Conservation (phyloP, 2,113 vertebrate genomes). For the Haemorhous mexicanus region DNA sequence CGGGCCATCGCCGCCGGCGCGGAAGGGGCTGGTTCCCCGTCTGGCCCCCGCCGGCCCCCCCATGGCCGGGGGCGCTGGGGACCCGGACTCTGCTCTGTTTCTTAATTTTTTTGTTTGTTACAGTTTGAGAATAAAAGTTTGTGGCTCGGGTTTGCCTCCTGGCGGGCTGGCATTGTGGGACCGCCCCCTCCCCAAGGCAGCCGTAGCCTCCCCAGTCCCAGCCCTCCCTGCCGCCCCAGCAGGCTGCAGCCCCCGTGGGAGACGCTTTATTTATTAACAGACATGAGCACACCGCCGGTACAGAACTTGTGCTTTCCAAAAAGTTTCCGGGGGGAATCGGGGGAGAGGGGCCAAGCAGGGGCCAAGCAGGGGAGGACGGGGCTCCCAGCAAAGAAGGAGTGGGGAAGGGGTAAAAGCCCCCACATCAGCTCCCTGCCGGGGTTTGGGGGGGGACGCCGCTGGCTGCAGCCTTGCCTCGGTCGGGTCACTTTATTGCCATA, state of each 20-base stretch:
- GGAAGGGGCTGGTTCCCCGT: conserved; percentile 67
- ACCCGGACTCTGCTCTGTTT: conserved; percentile 69
- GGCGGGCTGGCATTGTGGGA: background rate
- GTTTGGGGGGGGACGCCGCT: background rate
- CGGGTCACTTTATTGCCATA: conserved; percentile 76
- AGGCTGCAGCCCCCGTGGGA: conserved; percentile 48
- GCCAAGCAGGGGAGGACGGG: background rate
- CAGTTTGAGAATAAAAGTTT: conserved; percentile 83
- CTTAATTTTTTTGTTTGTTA: conserved; percentile 78
- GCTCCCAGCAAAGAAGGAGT: background rate
- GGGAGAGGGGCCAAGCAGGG: conserved; percentile 33
- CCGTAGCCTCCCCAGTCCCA: background rate
- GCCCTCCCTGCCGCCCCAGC: background rate
- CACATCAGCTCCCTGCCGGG: background rate
- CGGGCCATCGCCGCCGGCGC: conserved; percentile 18
- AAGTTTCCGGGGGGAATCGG: conserved; percentile 68
- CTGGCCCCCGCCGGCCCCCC: conserved; percentile 27
- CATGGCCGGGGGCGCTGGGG: conserved; percentile 30
- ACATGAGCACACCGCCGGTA: conserved; percentile 84
- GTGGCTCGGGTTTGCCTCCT: conserved; percentile 65
- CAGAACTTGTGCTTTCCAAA: conserved; percentile 87
- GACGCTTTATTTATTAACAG: conserved; percentile 85
- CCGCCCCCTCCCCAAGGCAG: background rate
- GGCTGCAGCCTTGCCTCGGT: conserved; percentile 61
- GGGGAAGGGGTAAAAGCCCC: background rate